Conservation (phyloP, 2,797 vertebrate genomes). For the Chelmon rostratus region DNA sequence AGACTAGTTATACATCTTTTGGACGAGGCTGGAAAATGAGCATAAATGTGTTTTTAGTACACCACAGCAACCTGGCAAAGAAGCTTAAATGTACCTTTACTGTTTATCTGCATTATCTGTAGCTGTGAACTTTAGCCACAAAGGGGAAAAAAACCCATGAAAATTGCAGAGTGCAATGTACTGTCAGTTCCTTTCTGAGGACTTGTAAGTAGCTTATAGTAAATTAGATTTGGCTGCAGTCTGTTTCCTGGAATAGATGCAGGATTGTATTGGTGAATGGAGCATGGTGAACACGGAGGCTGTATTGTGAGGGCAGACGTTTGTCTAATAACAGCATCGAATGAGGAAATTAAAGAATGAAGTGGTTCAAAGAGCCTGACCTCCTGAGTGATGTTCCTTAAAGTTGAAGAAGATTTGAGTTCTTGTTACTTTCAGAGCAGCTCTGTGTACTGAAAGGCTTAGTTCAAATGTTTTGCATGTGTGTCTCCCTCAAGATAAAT, state of each 20-base stretch:
- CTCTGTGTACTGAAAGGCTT: no score
- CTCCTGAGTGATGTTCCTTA: not conserved
- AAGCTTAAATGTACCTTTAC: not conserved
- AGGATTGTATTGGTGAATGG: slow-evolving; percentile 27
- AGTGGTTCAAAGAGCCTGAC: not conserved
- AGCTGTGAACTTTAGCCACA: not conserved
- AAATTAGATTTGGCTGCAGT: slow-evolving; percentile 59
- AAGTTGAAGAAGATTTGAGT: not conserved
- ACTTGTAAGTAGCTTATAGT: slow-evolving; percentile 58
- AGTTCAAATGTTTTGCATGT: no score
- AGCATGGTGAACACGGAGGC: slow-evolving; percentile 28
- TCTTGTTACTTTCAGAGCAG: not conserved
- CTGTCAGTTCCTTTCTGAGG: slow-evolving; percentile 37
- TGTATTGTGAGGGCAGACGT: slow-evolving; percentile 15
- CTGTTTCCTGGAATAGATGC: slow-evolving; percentile 43
- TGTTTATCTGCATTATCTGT: not conserved
- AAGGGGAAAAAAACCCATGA: not conserved
- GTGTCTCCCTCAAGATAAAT: no score
- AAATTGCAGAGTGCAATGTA: slow-evolving; percentile 18
- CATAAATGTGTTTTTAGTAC: not conserved
- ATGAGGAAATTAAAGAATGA: slow-evolving; percentile 7
- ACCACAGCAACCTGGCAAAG: not conserved
- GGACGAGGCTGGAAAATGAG: not conserved
- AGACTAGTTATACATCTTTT: not conserved
- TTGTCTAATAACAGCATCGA: not conserved